Evolutionary conservation across 2,888 invertebrate species (phyloP), one percentile per base, ranked within the genome.

Genomic region (Rhingia rostrata): DNA sequence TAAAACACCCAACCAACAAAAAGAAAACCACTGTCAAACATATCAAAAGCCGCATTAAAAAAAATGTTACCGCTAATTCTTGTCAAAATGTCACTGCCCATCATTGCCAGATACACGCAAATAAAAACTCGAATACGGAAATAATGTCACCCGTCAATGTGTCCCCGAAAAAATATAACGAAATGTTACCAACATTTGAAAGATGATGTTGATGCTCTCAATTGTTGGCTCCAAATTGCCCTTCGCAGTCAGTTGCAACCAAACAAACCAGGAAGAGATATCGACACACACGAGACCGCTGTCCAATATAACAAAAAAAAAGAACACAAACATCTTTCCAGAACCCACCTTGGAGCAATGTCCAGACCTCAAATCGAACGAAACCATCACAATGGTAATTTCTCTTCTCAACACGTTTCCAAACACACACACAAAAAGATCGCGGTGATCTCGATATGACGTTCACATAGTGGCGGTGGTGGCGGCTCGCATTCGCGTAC

Each of bases 371-470:
- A 37, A 56, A 35, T 47, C 63, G 43, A 3, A 66, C 22, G 39
- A 35, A 61, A 54, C 61, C 63, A 66, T 77, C 77, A 66, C 77
- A 72, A 82, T 82, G 77, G 77, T 82, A 77, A 82, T 82, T 82
- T 82, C 66, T 82, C 82, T 72, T 77, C 77, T 77, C 77, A 82
- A 66, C 82, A 77, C 82, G 82, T 72, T 72, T 43, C 37, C 69
- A 41, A 75, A 54, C 74, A 69, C 22, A 69, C 22, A 22, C 22
- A 22, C 22, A 22, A 22, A 22, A 22, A 22, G 63, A 74, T 73
- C 41, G 41, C 2, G n/a, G 10, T 56, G 63, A 81, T 81, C 75
- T 32, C 37, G 70, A 82, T 75, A 45, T 30, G 43, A 54, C 49
- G 30, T 61, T 73, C 51, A 63, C 51, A 75, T 64, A 41, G 37